A percentile compares a stretch with the other conserved stretches of the same genome.
Evolutionary conservation across 2,797 vertebrate species (phyloP).

Genomic region (Moxostoma hubbsi): DNA sequence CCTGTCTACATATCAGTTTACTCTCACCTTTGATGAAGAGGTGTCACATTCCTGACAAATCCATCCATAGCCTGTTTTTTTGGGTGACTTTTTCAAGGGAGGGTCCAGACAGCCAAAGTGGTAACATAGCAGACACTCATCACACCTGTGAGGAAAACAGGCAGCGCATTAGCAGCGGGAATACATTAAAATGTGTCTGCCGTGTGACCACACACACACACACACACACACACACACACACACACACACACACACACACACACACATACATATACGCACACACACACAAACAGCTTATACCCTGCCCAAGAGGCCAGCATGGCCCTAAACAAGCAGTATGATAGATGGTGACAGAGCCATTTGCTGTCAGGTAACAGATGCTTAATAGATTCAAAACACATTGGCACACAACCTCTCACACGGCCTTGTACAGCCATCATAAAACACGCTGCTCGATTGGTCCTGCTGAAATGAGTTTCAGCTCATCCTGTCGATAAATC

Average conservation of each 20-base stretch:
- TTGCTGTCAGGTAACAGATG: conserved; percentile 69
- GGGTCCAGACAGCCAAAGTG: conserved; percentile 98
- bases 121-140: conserved; percentile 95
- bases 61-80: conserved; percentile 98
- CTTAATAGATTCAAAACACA: conserved; percentile 65
- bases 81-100: conserved; percentile 98
- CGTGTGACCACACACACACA: conserved; percentile 7
- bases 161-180: conserved; percentile 40
- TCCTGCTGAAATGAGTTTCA: conserved; percentile 67
- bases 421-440: conserved; percentile 65
- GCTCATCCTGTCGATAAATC: conserved; percentile 57
- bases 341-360: conserved; percentile 68
- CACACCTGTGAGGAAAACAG: conserved; percentile 81
- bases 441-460: conserved; percentile 55
- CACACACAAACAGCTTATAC: conserved; percentile 29
- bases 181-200: conserved; percentile 55
- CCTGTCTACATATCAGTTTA: conserved; percentile 23
- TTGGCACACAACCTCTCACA: conserved; percentile 63
- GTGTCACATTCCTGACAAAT: conserved; percentile 99
- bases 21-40: conserved; percentile 90
- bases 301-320: conserved; percentile 54
- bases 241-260: background rate
- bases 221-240: background rate
- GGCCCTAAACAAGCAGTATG: conserved; percentile 59
- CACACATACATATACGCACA: no score